Conservation (phyloP, 2,113 vertebrate species). For the Campylomormyrus numenius region DNA sequence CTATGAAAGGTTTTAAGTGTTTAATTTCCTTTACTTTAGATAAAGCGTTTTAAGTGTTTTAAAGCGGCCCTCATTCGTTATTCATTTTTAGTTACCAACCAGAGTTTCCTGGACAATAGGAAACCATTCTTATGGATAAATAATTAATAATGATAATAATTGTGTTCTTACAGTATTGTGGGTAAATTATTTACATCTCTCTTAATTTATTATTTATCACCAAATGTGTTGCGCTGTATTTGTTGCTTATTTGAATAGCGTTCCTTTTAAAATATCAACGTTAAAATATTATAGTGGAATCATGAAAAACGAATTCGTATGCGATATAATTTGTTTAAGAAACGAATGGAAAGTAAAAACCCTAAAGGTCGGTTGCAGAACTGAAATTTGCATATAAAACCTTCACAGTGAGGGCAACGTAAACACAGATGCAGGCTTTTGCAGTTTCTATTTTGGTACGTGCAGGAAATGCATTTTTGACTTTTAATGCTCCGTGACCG, state of each 20-base stretch:
- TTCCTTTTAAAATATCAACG: neutral
- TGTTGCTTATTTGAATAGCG: slow-evolving; percentile 26
- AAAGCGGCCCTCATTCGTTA: neutral
- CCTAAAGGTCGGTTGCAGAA: neutral
- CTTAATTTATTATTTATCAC: slow-evolving; percentile 78
- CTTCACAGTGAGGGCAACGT: neutral
- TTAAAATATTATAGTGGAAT: neutral
- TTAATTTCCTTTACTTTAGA: neutral
- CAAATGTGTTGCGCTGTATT: slow-evolving; percentile 52
- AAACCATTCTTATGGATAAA: slow-evolving; percentile 56
- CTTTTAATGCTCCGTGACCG: neutral
- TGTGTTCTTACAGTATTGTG: slow-evolving; percentile 78
- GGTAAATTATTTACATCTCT: slow-evolving; percentile 78
- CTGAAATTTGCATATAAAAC: neutral
- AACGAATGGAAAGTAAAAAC: neutral
- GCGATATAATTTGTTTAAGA: neutral
- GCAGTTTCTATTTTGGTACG: neutral
- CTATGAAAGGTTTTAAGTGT: neutral
- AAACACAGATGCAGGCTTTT: neutral
- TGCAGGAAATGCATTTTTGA: neutral
- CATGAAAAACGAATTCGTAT: neutral
- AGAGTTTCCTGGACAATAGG: slow-evolving; percentile 39
- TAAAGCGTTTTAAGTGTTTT: neutral
- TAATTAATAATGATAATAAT: slow-evolving; percentile 78
- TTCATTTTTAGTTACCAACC: slow-evolving; percentile 33